These are phyloP conservation scores for Lamprotornis superbus DNA, from an alignment of 2,113 vertebrate species.

Conservation along the genomic window DNA sequence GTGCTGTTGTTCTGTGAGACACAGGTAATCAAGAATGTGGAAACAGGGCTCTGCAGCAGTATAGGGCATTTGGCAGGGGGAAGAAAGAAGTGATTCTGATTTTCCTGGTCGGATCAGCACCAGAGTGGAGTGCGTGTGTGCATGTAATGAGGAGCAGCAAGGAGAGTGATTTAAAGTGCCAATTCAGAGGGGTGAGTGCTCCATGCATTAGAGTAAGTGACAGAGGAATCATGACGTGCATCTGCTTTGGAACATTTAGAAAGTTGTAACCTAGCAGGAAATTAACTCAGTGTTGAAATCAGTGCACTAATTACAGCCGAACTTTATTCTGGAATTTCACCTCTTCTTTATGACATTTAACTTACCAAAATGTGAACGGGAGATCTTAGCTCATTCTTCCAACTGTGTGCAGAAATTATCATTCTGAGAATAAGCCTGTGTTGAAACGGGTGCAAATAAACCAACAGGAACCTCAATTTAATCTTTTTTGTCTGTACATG, in stretches of 20 bases:
- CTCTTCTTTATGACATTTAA: background rate
- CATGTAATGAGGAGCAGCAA: background rate
- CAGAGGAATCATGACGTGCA: background rate
- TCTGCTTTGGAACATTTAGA: background rate
- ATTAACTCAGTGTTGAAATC: background rate
- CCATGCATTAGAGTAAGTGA: background rate
- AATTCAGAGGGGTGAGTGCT: background rate
- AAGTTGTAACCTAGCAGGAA: background rate
- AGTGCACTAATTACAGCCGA: background rate
- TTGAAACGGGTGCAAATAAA: background rate
- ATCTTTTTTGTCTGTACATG: background rate
- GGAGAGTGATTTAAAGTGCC: background rate
- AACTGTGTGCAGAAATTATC: background rate
- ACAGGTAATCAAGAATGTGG: background rate
- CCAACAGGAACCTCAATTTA: background rate
- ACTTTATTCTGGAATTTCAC: background rate
- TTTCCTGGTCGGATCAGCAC: background rate
- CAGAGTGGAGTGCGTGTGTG: background rate
- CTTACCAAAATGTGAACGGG: background rate
- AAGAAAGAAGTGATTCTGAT: background rate
- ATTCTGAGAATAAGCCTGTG: background rate
- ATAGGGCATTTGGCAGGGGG: background rate
- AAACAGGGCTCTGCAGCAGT: background rate
- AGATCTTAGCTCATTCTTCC: background rate
- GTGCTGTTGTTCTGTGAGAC: background rate